Percentiles rank a stretch among this genome's conserved stretches.
phyloP scores from a whole-genome alignment of 2,888 invertebrate species.

The Harpalus rubripes region DNA sequence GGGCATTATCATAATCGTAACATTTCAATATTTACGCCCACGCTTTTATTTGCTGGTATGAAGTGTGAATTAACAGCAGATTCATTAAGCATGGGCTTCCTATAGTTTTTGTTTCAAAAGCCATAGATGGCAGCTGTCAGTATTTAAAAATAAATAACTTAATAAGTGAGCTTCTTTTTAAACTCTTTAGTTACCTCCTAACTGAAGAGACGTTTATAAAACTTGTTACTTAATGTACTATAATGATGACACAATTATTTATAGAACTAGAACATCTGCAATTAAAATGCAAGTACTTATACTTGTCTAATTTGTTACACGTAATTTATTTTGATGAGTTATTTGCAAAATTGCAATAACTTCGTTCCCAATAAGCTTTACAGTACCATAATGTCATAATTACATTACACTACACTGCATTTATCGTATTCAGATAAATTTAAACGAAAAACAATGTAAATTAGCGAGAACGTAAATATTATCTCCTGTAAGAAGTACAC shows the following conservation, averaged over 20 bases:
- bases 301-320: neutral
- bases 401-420: conserved; percentile 36
- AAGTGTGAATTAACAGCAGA: no score
- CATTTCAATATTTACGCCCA: no score
- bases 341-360: conserved; percentile 36
- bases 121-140: no score
- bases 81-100: no score
- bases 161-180: no score
- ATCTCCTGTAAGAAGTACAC: conserved; percentile 38
- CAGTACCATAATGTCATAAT: conserved; percentile 34
- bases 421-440: conserved; percentile 52
- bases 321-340: conserved; percentile 21
- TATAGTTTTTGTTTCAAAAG: no score
- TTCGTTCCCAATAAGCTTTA: conserved; percentile 31
- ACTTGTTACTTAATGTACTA: neutral
- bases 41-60: no score
- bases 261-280: neutral
- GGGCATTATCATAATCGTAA: no score
- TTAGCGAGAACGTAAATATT: conserved; percentile 53
- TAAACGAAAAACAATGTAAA: conserved; percentile 64
- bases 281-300: neutral
- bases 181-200: no score
- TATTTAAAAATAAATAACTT: no score
- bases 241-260: neutral
- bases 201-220: no score